Conservation (phyloP, 1,140 invertebrate species). For the Hycleus phaleratus region DNA sequence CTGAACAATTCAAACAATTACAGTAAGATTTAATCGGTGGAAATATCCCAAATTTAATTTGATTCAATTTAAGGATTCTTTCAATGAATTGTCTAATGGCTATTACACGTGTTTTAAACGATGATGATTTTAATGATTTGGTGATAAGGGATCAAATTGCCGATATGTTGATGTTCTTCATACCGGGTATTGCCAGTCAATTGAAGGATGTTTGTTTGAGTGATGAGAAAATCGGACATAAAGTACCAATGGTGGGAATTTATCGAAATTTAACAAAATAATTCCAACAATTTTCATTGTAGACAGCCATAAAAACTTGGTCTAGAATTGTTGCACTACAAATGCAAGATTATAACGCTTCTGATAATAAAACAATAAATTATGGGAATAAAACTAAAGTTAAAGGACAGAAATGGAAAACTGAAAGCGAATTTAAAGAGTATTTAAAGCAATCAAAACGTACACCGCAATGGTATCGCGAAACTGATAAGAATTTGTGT, state of each 20-base stretch:
- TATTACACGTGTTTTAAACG: slow-evolving; percentile 47
- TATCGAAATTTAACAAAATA: too few relatives aligned
- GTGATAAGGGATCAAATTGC: slow-evolving; percentile 44
- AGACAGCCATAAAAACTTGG: slow-evolving; percentile 46
- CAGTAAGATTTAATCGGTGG: slow-evolving; percentile 41
- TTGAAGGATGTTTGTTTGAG: slow-evolving; percentile 49
- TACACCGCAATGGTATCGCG: slow-evolving; percentile 48
- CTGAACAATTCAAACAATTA: slow-evolving; percentile 47
- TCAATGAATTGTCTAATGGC: slow-evolving; percentile 51
- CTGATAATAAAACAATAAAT: slow-evolving; percentile 17
- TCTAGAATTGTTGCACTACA: slow-evolving; percentile 43
- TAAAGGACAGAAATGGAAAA: slow-evolving; percentile 17
- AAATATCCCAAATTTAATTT: neutral
- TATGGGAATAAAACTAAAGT: slow-evolving; percentile 9
- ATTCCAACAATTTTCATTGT: slow-evolving; percentile 21
- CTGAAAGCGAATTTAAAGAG: slow-evolving; percentile 37
- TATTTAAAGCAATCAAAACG: slow-evolving; percentile 42
- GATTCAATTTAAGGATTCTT: slow-evolving; percentile 22
- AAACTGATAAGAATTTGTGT: slow-evolving; percentile 48
- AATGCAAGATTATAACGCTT: slow-evolving; percentile 41
- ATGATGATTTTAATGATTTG: slow-evolving; percentile 39
- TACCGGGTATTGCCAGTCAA: slow-evolving; percentile 53
- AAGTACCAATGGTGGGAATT: slow-evolving; percentile 47
- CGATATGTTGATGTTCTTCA: slow-evolving; percentile 50
- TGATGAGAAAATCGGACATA: slow-evolving; percentile 51